Evolutionary conservation across 1,140 invertebrate species (phyloP), one percentile per base, ranked within the genome.

Genomic region (Diabrotica virgifera): DNA sequence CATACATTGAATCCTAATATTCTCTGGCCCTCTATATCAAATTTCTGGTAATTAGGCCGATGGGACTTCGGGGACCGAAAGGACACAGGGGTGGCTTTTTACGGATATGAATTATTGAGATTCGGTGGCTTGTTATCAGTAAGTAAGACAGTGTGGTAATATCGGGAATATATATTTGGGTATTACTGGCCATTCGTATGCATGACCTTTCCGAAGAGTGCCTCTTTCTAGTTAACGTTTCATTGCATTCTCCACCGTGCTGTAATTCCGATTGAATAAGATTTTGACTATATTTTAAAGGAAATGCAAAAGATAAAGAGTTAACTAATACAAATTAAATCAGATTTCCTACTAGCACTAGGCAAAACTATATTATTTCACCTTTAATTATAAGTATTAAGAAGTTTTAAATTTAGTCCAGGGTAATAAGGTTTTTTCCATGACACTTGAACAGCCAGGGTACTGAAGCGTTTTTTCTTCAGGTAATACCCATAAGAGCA

Each of bases 141-240:
- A 68, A 64, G 68, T 73, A 72, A 68, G 72, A 70, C 70, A 71
- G 66, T 69, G 67, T 59, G 64, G 68, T 72, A 66, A 70, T 69
- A 69, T 68, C 37, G 63, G 72, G 67, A 72, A 74, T 74, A 74
- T 74, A 74, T 72, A 71, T 46, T 46, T 65, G 46, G 69, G 63
- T 68, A 74, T 74, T 74, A 74, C 51, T 55, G 62, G 56, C 70
- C 67, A 74, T 74, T 74, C 72, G 72, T 74, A 74, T 74, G 71
- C 72, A 74, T 70, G 68, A 67, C 65, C 62, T 63, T 69, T 61
- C 59, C 53, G 52, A 54, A 59, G 13, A 14, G 50, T 24, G 24
- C 50, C 63, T 54, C 62, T 70, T 62, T 70, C 62, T 63, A 55
- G 66, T 54, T 46, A 46, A 6, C n/a, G 40, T 46, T 46, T 46